Evolutionary conservation across 2,797 vertebrate species (phyloP), one percentile per base, ranked within the genome.

Genomic region (Phrynocephalus guinanensis): DNA sequence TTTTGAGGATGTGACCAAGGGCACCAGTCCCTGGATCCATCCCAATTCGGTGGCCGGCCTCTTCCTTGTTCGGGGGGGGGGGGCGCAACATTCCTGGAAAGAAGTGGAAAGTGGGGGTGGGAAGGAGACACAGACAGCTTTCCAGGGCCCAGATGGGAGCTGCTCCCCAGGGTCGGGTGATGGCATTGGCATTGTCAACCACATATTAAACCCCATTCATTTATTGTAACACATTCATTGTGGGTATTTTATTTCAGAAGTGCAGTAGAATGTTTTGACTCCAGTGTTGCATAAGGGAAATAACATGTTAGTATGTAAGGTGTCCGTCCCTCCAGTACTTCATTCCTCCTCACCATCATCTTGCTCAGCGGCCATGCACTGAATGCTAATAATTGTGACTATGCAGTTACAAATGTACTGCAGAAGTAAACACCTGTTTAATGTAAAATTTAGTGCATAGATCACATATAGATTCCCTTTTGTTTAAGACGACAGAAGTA

Each of bases 401-500:
- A 15, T 67, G 6, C 63, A 87, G 52, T 90, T 84, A 92, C 81
- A 83, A 90, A n/a, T 83, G 48, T 50, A 66, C 90, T 73, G 83
- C 24, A 86, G 24, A 48, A 86, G 24, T 52, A 48, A 91, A 83
- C 84, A 38, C 70, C n/a, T 63, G 89, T 91, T 92, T 86, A 73
- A 78, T 80, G 93, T 83, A 91, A 84, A 52, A 78, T 79, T 87
- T 91, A 91, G 83, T 86, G 82, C 48, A 83, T 70, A 73, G 44
- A 22, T 87, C 75, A 86, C 79, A 83, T 76, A 86, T 90, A 86
- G 87, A 91, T 87, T 91, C 91, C n/a, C 52, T 90, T 91, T 77
- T 52, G 90, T 91, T 93, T 92, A 90, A 91, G 90, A 88, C 88
- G 91, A 84, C 89, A 88, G 84, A 30, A 86, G 83, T 86, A 7